phyloP scores from a whole-genome alignment of 2,888 invertebrate species.

The Drosophila percnosoma region DNA sequence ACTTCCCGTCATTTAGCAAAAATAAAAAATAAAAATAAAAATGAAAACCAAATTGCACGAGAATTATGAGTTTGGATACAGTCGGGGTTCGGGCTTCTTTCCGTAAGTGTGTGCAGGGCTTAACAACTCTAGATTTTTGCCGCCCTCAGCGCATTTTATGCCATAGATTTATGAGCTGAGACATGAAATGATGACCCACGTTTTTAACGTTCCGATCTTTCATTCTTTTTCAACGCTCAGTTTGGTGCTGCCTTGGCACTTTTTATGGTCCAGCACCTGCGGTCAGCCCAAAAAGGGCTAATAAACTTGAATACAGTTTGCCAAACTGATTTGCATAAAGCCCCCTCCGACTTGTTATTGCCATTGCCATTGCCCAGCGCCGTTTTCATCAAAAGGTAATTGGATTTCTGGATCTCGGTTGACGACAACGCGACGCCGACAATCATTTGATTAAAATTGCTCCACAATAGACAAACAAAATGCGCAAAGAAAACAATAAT shows the following conservation, averaged over 20 bases:
- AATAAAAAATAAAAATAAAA: slow-evolving; percentile 28
- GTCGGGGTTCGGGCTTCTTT: slow-evolving; percentile 8
- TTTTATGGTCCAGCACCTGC: slow-evolving; percentile 78
- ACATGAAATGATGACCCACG: slow-evolving; percentile 77
- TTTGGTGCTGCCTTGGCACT: slow-evolving; percentile 67
- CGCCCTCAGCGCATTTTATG: slow-evolving; percentile 67
- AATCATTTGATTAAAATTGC: slow-evolving; percentile 74
- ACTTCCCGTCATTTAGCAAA: slow-evolving; percentile 56
- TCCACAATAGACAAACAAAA: slow-evolving; percentile 42
- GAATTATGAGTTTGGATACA: slow-evolving; percentile 64
- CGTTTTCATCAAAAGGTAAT: slow-evolving; percentile 72
- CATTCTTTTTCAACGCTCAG: slow-evolving; percentile 27
- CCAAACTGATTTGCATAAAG: slow-evolving; percentile 73
- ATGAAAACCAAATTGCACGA: slow-evolving; percentile 62
- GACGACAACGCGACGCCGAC: slow-evolving; percentile 51
- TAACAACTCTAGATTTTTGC: slow-evolving; percentile 40
- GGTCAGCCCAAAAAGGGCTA: slow-evolving; percentile 74
- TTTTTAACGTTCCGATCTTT: slow-evolving; percentile 40
- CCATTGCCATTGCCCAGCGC: slow-evolving; percentile 38
- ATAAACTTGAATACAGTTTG: slow-evolving; percentile 65
- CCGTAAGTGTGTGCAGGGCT: slow-evolving; percentile 17
- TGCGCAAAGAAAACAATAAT: slow-evolving; percentile 43
- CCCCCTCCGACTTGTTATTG: slow-evolving; percentile 20
- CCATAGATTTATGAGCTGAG: slow-evolving; percentile 76
- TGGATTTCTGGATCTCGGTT: slow-evolving; percentile 61